Conservation (phyloP, 2,888 invertebrate species). For the Smittia sp. region DNA sequence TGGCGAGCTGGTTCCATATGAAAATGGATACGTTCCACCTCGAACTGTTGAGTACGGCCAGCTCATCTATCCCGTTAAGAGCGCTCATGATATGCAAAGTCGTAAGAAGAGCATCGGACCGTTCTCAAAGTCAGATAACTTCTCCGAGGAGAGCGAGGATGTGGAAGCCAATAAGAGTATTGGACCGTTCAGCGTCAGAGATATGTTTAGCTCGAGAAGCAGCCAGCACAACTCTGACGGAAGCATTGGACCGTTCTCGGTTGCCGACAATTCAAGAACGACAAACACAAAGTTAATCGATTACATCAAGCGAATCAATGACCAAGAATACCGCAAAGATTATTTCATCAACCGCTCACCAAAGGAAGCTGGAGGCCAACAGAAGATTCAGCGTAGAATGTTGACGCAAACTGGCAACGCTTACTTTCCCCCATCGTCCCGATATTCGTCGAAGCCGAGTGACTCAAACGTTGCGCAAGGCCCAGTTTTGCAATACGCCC, state of each 20-base stretch:
- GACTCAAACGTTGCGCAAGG: constrained; percentile 51
- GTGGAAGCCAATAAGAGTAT: constrained; percentile 43
- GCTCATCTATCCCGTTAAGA: constrained; percentile 37
- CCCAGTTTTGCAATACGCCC: constrained; percentile 75
- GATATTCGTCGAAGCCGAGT: constrained; percentile 62
- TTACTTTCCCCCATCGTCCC: constrained; percentile 63
- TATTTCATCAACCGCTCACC: constrained; percentile 59
- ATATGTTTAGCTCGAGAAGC: constrained; percentile 48
- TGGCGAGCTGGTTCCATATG: constrained; percentile 73
- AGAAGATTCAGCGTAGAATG: constrained; percentile 68
- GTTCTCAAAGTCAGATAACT: constrained; percentile 63
- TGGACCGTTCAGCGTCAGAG: constrained; percentile 63
- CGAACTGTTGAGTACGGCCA: constrained; percentile 47
- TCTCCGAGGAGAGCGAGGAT: constrained; percentile 52
- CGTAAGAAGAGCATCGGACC: constrained; percentile 56
- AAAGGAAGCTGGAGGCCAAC: constrained; percentile 48
- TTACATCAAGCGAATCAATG: constrained; percentile 66
- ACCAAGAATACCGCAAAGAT: constrained; percentile 62
- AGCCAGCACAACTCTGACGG: constrained; percentile 49
- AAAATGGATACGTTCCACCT: constrained; percentile 65
- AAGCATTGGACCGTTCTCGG: constrained; percentile 62
- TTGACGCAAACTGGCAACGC: constrained; percentile 63
- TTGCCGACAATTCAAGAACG: constrained; percentile 61
- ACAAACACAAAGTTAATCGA: constrained; percentile 62
- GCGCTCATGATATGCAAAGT: neutral